A percentile compares a stretch with the other conserved stretches of the same genome.
phyloP scores from a whole-genome alignment of 2,797 vertebrate species.

The Mormyrus proboscirostris region DNA sequence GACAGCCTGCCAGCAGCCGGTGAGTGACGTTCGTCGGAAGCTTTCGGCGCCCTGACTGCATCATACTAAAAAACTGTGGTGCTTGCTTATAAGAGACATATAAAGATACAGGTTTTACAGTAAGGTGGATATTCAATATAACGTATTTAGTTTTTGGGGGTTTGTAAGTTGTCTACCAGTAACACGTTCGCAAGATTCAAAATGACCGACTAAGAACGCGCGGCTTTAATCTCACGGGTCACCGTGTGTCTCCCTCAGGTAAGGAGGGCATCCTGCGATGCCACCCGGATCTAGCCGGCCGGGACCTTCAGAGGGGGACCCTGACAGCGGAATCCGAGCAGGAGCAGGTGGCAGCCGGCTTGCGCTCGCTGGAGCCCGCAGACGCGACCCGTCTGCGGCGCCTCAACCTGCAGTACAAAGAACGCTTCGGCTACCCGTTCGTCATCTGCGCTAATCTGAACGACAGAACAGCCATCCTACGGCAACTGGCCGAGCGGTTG shows the following conservation, averaged over 20 bases:
- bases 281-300: slow-evolving; percentile 72
- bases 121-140: neutral
- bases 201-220: neutral
- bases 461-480: slow-evolving; percentile 50
- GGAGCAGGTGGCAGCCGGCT: slow-evolving; percentile 64
- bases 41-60: neutral
- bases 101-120: neutral
- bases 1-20: slow-evolving; percentile 66
- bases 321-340: slow-evolving; percentile 63
- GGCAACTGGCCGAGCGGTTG: slow-evolving; percentile 55
- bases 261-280: slow-evolving; percentile 75
- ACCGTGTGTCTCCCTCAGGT: slow-evolving; percentile 51
- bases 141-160: neutral
- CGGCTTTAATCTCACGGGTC: neutral
- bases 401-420: slow-evolving; percentile 67
- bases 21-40: slow-evolving; percentile 34
- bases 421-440: slow-evolving; percentile 72
- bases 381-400: slow-evolving; percentile 48
- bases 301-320: slow-evolving; percentile 57
- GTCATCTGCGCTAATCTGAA: slow-evolving; percentile 68
- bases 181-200: neutral
- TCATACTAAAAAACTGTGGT: neutral
- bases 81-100: neutral
- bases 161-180: neutral
- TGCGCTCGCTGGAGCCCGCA: slow-evolving; percentile 44